phyloP scores from a whole-genome alignment of 1,140 invertebrate species.

The Andrena cerasifolii region DNA sequence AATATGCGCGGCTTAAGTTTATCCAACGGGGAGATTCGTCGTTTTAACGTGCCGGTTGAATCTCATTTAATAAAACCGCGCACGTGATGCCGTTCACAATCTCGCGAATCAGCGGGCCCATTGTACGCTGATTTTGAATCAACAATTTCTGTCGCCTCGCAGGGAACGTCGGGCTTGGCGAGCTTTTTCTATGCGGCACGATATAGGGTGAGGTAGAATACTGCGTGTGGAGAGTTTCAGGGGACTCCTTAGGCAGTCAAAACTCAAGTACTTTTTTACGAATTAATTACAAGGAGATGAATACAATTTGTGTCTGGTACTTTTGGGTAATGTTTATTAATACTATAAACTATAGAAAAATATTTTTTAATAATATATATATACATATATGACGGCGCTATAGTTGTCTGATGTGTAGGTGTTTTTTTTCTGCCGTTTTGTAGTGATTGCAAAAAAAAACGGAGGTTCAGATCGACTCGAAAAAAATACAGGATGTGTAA shows the following conservation, averaged over 20 bases:
- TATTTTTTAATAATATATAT: no score
- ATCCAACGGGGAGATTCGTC: slow-evolving; percentile 33
- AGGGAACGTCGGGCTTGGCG: background rate
- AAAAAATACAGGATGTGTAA: no score
- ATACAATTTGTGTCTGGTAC: no score
- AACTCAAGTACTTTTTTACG: no score
- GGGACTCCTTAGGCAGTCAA: background rate
- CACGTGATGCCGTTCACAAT: slow-evolving; percentile 21
- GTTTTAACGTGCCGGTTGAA: slow-evolving; percentile 25
- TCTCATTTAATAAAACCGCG: slow-evolving; percentile 39
- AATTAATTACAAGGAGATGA: no score
- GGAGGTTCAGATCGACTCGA: no score
- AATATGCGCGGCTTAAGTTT: slow-evolving; percentile 46
- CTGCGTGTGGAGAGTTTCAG: background rate
- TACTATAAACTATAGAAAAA: no score
- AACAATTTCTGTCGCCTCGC: slow-evolving; percentile 39
- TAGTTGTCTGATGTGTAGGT: no score
- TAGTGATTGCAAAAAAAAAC: no score
- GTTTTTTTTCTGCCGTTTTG: no score
- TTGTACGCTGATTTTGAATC: slow-evolving; percentile 27
- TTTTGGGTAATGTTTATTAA: no score
- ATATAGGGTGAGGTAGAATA: background rate
- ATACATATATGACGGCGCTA: no score
- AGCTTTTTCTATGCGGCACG: background rate
- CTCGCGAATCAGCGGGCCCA: slow-evolving; percentile 32